These are phyloP conservation scores for Camponotus fellah DNA, from an alignment of 2,888 invertebrate species.

Conservation along the genomic window DNA sequence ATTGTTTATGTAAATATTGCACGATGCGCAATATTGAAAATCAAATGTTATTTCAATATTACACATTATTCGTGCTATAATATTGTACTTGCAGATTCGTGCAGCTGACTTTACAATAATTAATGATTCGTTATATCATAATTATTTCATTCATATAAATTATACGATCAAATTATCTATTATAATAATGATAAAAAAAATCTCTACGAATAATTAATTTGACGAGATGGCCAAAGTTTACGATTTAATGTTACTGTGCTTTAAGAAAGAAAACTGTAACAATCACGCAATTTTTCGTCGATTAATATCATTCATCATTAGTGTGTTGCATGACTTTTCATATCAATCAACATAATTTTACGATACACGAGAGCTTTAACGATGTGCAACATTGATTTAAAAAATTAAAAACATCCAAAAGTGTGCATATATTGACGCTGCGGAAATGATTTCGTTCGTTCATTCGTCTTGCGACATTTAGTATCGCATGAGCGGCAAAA, in stretches of 20 bases:
- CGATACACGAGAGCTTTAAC: neutral
- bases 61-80: slow-evolving; percentile 9
- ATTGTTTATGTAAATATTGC: slow-evolving; percentile 30
- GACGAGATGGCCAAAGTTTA: neutral
- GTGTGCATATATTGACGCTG: neutral
- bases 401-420: neutral
- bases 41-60: slow-evolving; percentile 18
- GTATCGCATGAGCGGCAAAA: slow-evolving; percentile 12
- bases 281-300: neutral
- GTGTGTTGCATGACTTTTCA: slow-evolving; percentile 5
- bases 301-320: neutral
- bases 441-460: slow-evolving; percentile 1
- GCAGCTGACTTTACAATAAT: neutral
- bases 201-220: neutral
- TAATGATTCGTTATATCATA: neutral
- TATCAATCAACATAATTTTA: slow-evolving; percentile 29
- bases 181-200: neutral
- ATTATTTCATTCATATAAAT: neutral
- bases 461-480: neutral
- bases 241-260: neutral
- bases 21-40: neutral
- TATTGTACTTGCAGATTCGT: slow-evolving; percentile 7
- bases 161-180: neutral
- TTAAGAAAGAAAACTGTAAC: neutral
- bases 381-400: neutral